phyloP scores from a whole-genome alignment of 2,888 invertebrate genomes.

The Mythimna ferrago region DNA sequence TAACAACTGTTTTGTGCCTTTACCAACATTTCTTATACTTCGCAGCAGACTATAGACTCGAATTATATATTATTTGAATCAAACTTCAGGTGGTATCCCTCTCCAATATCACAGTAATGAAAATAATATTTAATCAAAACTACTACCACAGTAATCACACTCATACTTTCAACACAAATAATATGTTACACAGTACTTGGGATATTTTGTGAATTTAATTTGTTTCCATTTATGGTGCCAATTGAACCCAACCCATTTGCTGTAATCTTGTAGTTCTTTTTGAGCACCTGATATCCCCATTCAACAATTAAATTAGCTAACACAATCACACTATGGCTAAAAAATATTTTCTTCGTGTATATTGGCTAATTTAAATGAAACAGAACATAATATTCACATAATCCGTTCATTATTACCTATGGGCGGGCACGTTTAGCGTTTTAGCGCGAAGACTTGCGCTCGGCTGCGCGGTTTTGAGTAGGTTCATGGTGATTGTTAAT shows the following conservation, averaged over 20 bases:
- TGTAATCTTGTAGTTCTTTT: slow-evolving; percentile 14
- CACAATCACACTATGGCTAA: slow-evolving; percentile 57
- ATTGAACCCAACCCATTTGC: slow-evolving; percentile 14
- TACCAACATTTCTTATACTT: slow-evolving; percentile 79
- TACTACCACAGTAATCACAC: slow-evolving; percentile 74
- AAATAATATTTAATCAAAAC: slow-evolving; percentile 78
- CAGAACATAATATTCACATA: slow-evolving; percentile 41
- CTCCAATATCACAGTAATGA: slow-evolving; percentile 88
- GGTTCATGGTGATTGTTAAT: slow-evolving; percentile 2
- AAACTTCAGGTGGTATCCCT: slow-evolving; percentile 81
- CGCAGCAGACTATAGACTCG: slow-evolving; percentile 71
- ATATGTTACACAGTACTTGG: slow-evolving; percentile 55
- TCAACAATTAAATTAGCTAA: slow-evolving; percentile 47
- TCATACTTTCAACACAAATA: slow-evolving; percentile 75
- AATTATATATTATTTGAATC: slow-evolving; percentile 73
- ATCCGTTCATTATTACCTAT: slow-evolving; percentile 33
- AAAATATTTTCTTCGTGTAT: slow-evolving; percentile 42
- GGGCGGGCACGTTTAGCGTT: slow-evolving; percentile 15
- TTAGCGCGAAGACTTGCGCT: neutral
- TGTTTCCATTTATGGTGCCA: slow-evolving; percentile 37
- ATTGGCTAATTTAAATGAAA: slow-evolving; percentile 47
- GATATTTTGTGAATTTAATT: slow-evolving; percentile 45
- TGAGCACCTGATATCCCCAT: slow-evolving; percentile 54
- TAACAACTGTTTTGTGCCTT: slow-evolving; percentile 83
- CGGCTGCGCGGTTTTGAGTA: neutral